Evolutionary conservation across 92 coral and sea anemone genomes (phyloP).

Genomic region (Muricea muricata): DNA sequence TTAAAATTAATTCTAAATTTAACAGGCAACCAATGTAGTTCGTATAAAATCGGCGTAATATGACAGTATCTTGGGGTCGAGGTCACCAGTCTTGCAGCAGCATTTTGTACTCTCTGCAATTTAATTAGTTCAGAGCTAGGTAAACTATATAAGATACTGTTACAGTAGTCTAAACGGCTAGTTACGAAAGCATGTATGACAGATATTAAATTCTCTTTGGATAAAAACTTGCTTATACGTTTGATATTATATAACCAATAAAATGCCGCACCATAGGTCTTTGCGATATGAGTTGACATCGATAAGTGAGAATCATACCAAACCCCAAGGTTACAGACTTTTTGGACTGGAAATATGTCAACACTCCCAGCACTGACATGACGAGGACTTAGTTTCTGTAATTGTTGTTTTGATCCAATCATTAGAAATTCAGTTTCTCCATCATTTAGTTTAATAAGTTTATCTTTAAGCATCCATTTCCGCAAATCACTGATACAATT

Average conservation of each 20-base stretch:
- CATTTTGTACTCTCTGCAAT: too few species aligned
- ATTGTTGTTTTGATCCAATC: slow-evolving; percentile 8
- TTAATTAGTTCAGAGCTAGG: too few species aligned
- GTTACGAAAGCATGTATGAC: neutral
- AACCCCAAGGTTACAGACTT: slow-evolving; percentile 29
- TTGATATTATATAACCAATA: too few species aligned
- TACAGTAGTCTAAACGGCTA: slow-evolving; percentile 8
- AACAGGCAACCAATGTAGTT: too few species aligned
- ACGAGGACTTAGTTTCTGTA: slow-evolving; percentile 1
- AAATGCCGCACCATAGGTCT: too few species aligned
- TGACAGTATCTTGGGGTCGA: too few species aligned
- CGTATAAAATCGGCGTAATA: too few species aligned
- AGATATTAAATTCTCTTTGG: too few species aligned
- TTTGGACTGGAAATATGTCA: slow-evolving; percentile 5
- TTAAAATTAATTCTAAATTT: too few species aligned
- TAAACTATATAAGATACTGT: neutral
- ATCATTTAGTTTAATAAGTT: neutral
- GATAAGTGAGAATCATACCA: slow-evolving; percentile 22
- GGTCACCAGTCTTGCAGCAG: too few species aligned
- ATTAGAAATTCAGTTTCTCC: slow-evolving; percentile 3
- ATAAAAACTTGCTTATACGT: too few species aligned
- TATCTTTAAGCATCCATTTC: neutral
- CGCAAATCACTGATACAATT: slow-evolving; percentile 13
- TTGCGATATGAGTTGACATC: too few species aligned
- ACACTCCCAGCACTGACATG: neutral